Evolutionary conservation across 2,113 vertebrate species (phyloP).

Genomic region (Daphoenositta chrysoptera): DNA sequence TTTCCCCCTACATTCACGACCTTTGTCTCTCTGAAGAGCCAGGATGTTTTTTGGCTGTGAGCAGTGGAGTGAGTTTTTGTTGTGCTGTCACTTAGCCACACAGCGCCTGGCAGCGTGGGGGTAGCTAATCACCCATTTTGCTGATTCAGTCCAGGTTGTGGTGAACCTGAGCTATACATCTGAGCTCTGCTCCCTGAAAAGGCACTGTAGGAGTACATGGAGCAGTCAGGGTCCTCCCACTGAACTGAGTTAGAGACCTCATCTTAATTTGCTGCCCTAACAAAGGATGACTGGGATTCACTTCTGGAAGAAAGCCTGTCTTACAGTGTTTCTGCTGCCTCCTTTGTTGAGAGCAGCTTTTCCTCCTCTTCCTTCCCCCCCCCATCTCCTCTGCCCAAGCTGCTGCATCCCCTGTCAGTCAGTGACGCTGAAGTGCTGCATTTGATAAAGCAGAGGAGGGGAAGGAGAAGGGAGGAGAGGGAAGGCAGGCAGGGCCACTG

Average conservation of each 20-base stretch:
- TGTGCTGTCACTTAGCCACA: not conserved
- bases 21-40: not conserved
- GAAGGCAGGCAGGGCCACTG: not conserved
- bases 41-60: not conserved
- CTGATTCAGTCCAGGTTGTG: slow-evolving; percentile 8
- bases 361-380: not conserved
- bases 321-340: not conserved
- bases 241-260: not conserved
- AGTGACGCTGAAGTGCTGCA: not conserved
- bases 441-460: not conserved
- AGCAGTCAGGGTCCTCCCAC: not conserved
- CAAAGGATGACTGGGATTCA: not conserved
- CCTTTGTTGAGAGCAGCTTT: not conserved
- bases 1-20: not conserved
- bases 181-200: not conserved
- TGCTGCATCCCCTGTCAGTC: slow-evolving; percentile 24
- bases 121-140: slow-evolving; percentile 7
- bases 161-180: not conserved
- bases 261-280: not conserved
- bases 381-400: not conserved
- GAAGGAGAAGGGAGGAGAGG: not conserved
- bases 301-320: not conserved
- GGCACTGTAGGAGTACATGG: not conserved
- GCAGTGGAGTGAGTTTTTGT: not conserved
- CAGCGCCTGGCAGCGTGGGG: not conserved